Evolutionary conservation across 2,888 invertebrate species (phyloP).

Genomic region (Fragum sueziense): DNA sequence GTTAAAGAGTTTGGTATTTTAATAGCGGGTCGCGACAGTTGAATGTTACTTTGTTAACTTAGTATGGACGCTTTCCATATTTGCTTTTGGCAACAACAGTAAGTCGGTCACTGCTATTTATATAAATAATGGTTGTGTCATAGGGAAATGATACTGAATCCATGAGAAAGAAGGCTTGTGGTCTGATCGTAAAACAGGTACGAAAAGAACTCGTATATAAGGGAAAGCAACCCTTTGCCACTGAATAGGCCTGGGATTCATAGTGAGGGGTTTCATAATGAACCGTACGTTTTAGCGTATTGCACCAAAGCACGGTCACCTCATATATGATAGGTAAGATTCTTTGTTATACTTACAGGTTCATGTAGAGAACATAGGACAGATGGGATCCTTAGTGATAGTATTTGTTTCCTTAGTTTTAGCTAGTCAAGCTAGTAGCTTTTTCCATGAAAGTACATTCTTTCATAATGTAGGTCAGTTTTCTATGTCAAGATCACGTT

Average conservation of each 20-base stretch:
- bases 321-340: neutral
- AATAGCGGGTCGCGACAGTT: too few species aligned
- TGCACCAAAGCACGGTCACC: neutral
- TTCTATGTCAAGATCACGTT: conserved; percentile 1
- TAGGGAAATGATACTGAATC: neutral
- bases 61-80: too few species aligned
- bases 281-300: neutral
- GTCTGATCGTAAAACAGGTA: neutral
- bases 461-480: conserved; percentile 3
- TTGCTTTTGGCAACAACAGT: too few species aligned
- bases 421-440: neutral
- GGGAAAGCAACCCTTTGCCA: neutral
- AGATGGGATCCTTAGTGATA: too few species aligned
- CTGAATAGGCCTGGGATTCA: neutral
- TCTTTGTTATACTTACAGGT: too few species aligned
- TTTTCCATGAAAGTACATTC: neutral
- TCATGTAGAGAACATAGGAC: too few species aligned
- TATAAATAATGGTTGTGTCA: conserved; percentile 10
- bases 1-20: too few species aligned
- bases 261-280: neutral
- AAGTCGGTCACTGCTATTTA: too few species aligned
- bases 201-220: neutral
- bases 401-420: neutral
- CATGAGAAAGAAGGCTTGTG: too few species aligned
- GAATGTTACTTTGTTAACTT: too few species aligned